Base-by-base conservation (phyloP, 2,113 vertebrate genomes). In the Bathybates hornii region DNA sequence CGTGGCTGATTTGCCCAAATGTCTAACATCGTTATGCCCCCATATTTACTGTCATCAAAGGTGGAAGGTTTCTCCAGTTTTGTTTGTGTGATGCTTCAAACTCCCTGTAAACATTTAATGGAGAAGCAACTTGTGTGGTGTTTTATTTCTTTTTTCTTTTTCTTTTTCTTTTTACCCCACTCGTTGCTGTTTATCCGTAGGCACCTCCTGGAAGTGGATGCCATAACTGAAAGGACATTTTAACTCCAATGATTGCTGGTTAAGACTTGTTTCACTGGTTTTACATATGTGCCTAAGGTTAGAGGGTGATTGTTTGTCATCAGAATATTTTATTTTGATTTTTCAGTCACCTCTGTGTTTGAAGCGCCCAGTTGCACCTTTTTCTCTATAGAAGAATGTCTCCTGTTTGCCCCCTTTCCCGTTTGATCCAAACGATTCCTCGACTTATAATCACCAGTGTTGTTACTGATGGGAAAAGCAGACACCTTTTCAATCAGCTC, bases 231-330 rank as follows among this genome's bases (percentile, higher is more conserved):
- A 88, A 88, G n/a, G 38, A 86, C 52, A 53, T 80, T 81, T 76
- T 83, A 54, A 71, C 86, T 16, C 27, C 16, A 89, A 24, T n/a
- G 9, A 63, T 41, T 76, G 76, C 79, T 45, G 9, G 71, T 66
- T 50, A 89, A 84, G 45, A 80, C 84, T 83, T 79, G 1, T 91
- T 52, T 85, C 88, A 48, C 84, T 88, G 52, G 87, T 85, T 93
- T 91, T 91, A 84, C 87, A 91, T 63, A 79, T 82, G 93, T 93
- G 92, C 93, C 90, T 89, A 80, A 48, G 38, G 73, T 85, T 87
- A 68, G 68, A 90, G 27, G 27, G 57, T 43, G 14, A 32, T 76
- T 80, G 78, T 84, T 84, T 87, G 85, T 68, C 79, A 63, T 85
- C 71, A 80, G 29, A 43, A 82, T 48, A 82, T 48, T 52, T 54